phyloP scores from a whole-genome alignment of 2,113 vertebrate genomes.

The Paramisgurnus dabryanus region DNA sequence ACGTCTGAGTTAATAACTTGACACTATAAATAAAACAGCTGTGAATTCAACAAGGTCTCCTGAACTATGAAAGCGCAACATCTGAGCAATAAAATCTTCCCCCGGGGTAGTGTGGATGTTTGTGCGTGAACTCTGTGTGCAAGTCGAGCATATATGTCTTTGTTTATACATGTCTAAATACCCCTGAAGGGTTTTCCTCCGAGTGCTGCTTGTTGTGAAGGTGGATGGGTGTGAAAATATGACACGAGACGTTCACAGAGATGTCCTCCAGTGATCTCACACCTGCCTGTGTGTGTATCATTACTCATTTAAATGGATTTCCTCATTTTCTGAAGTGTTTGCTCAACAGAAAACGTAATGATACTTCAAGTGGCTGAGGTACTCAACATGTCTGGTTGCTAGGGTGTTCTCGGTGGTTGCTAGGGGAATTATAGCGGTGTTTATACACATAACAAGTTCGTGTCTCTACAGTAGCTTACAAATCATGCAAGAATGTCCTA shows the following conservation, averaged over 20 bases:
- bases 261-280: background rate
- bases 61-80: no score
- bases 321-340: no score
- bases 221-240: background rate
- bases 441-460: no score
- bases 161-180: constrained; percentile 25
- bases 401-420: background rate
- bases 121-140: background rate
- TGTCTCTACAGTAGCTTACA: no score
- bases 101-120: background rate
- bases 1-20: no score
- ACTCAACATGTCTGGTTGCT: constrained; percentile 2
- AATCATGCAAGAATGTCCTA: no score
- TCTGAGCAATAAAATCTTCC: no score
- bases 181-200: background rate
- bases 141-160: background rate
- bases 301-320: background rate
- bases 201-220: background rate
- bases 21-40: background rate
- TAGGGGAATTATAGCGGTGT: background rate
- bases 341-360: no score
- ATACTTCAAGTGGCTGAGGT: no score
- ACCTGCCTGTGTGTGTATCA: background rate
- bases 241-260: background rate
- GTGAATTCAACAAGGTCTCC: no score